Evolutionary conservation across 2,888 invertebrate species (phyloP), one percentile per base, ranked within the genome.

Genomic region (Prosapia bicincta): DNA sequence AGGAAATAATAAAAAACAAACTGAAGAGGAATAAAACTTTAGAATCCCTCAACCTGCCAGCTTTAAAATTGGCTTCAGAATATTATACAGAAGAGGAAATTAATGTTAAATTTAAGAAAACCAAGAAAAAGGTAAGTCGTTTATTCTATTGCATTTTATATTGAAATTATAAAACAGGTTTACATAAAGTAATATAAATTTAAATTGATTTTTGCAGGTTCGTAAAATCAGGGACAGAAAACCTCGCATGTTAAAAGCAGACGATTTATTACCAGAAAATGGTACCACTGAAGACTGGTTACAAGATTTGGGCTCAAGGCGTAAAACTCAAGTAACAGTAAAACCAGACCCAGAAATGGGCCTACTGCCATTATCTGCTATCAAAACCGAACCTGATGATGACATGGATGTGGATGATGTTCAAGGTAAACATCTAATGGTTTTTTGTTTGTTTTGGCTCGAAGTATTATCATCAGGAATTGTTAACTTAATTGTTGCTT

Each of bases 51-150:
- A 88, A 87, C 76, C 85, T 90, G 81, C 89, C 92, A 15, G 89
- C 89, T 81, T 88, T 91, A 32, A 89, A 88, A 80, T 80, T 95
- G 23, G 98, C 97, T 0, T 90, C 92, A 10, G 98, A 99, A 85
- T 99, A 96, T 85, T 92, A 92, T 83, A 93, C 93, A 76, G 90
- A 91, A 80, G 91, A 92, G 78, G 98, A 98, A 86, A 86, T 97
- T 83, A 86, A 87, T 78, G 89, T 92, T 74, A 93, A 93, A 86
- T 97, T 97, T 85, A 97, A 96, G 85, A 96, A 96, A 84, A 90
- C 93, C 71, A 96, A 94, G 85, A 92, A 90, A 82, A 92, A 90
- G 87, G 89, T 77, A 38, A 54, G 6, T n/a, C n/a, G n/a, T n/a
- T n/a, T n/a, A n/a, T n/a, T n/a, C n/a, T n/a, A n/a, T n/a, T 38